These are phyloP conservation scores for Columbina picui DNA, from an alignment of 2,113 vertebrate species.

Conservation along the genomic window DNA sequence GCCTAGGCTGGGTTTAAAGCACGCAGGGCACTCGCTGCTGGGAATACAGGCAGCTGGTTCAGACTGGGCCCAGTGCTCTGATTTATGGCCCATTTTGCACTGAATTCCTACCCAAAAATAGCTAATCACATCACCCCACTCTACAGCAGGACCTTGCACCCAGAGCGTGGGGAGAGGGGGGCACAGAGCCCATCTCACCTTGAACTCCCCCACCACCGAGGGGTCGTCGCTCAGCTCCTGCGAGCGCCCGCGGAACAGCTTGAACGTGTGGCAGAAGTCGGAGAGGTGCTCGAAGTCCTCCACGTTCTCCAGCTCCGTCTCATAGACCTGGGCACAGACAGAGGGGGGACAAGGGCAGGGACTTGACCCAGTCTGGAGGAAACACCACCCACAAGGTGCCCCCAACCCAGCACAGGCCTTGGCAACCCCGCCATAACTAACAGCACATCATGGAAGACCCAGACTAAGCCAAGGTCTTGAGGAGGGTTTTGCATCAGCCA, in stretches of 20 bases:
- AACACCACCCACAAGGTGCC: accelerated
- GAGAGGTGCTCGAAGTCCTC: conserved; percentile 83
- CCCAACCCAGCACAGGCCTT: accelerated
- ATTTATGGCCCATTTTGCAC: not conserved
- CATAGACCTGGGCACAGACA: conserved; percentile 81
- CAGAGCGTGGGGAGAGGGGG: accelerated
- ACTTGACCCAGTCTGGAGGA: not conserved
- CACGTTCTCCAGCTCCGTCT: conserved; percentile 84
- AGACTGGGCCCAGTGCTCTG: not conserved
- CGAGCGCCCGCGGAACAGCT: conserved; percentile 86
- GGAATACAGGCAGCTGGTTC: not conserved
- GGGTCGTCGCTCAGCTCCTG: conserved; percentile 89
- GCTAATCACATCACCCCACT: not conserved
- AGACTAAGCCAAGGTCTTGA: not conserved
- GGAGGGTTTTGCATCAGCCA: not conserved
- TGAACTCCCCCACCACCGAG: conserved; percentile 94
- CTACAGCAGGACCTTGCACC: not conserved
- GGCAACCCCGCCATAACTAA: not conserved
- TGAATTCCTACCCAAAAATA: not conserved
- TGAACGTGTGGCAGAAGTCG: conserved; percentile 95
- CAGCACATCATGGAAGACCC: accelerated
- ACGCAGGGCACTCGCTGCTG: too few species aligned
- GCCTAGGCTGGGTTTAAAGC: not conserved
- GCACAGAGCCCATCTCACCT: conserved; percentile 74
- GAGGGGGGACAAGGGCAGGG: not conserved